Evolutionary conservation across 2,888 invertebrate species (phyloP).

Genomic region (Cordilura impudica): DNA sequence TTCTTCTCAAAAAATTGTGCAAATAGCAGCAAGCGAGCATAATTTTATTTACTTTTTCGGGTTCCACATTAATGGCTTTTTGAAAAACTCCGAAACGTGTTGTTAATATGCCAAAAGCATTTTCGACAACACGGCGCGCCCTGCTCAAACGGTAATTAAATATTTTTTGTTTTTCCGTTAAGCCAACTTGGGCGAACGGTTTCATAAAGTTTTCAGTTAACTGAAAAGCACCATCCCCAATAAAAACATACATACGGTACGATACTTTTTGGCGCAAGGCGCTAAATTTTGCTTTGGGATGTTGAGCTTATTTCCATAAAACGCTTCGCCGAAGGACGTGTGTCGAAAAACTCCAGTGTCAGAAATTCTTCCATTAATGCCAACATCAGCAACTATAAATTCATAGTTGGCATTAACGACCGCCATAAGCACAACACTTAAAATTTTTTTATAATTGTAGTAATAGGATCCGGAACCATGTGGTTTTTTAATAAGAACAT

Average conservation of each 20-base stretch:
- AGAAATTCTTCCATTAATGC: no score
- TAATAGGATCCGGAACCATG: slow-evolving; percentile 18
- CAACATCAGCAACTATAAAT: no score
- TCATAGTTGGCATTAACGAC: no score
- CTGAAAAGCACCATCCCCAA: slow-evolving; percentile 37
- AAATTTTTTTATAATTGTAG: slow-evolving; percentile 50
- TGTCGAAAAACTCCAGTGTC: slow-evolving; percentile 28
- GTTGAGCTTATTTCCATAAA: neutral
- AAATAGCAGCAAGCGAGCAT: neutral
- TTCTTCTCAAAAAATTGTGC: neutral
- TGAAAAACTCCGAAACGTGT: neutral
- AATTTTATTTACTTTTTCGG: neutral
- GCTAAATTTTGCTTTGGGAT: neutral
- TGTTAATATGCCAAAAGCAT: no score
- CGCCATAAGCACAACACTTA: slow-evolving; percentile 42
- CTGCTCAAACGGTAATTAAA: neutral
- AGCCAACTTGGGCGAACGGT: no score
- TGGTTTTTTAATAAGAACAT: no score
- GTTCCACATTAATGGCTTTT: neutral
- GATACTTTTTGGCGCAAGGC: neutral
- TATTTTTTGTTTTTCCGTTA: neutral
- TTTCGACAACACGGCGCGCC: no score
- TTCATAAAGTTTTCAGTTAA: no score
- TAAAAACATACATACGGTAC: slow-evolving; percentile 30
- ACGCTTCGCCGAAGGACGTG: no score